A percentile compares a stretch with the other conserved stretches of the same genome.
phyloP scores from a whole-genome alignment of 92 coral and sea anemone species.

The Desmophyllum pertusum region DNA sequence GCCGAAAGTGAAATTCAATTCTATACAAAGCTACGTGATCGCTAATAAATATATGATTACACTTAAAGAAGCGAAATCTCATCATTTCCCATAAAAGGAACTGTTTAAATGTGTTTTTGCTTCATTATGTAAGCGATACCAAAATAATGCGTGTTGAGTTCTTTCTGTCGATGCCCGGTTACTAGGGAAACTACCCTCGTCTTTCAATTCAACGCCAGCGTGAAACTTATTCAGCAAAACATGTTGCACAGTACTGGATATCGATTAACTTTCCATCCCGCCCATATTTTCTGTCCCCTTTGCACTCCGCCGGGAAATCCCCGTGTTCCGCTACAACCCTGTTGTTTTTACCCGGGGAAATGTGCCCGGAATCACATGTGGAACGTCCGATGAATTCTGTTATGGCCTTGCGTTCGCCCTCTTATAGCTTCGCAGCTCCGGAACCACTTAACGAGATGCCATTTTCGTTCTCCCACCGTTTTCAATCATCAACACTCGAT shows the following conservation, averaged over 20 bases:
- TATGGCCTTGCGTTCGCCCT: background rate
- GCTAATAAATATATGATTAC: constrained; percentile 15
- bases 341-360: constrained; percentile 28
- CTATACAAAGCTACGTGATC: constrained; percentile 5
- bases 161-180: constrained; percentile 19
- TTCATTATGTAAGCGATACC: constrained; percentile 50
- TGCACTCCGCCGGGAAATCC: constrained; percentile 27
- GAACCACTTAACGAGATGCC: background rate
- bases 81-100: constrained; percentile 37
- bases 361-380: constrained; percentile 2
- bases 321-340: constrained; percentile 18
- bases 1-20: background rate
- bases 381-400: constrained; percentile 17
- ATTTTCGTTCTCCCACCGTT: background rate
- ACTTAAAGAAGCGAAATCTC: constrained; percentile 17
- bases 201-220: background rate
- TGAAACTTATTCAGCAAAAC: background rate
- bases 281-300: constrained; percentile 23
- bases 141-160: constrained; percentile 18
- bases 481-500: background rate
- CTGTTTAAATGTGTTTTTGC: constrained; percentile 38
- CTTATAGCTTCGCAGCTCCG: constrained; percentile 8
- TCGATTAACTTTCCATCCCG: constrained; percentile 9
- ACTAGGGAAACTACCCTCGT: constrained; percentile 11
- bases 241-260: constrained; percentile 26